These are phyloP conservation scores for Xenus cinereus DNA, from an alignment of 2,113 vertebrate species.

Conservation along the genomic window DNA sequence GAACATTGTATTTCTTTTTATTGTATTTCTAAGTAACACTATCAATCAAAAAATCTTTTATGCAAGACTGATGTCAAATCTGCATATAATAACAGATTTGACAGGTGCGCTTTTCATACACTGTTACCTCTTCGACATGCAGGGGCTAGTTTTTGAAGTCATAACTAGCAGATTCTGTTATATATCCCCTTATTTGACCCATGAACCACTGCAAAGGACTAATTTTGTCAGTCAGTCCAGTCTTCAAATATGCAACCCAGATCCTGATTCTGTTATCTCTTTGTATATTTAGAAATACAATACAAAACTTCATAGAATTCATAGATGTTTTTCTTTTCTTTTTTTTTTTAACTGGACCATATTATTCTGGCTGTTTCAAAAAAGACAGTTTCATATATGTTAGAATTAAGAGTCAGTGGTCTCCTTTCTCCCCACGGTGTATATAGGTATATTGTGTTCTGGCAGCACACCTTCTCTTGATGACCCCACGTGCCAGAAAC, in stretches of 20 bases:
- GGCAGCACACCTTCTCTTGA: background rate
- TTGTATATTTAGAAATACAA: background rate
- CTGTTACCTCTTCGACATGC: background rate
- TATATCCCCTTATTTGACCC: background rate
- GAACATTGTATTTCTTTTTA: background rate
- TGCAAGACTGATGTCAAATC: slow-evolving; percentile 18
- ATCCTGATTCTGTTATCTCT: background rate
- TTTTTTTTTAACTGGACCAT: background rate
- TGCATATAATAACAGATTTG: slow-evolving; percentile 24
- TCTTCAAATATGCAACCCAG: background rate
- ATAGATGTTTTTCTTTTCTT: fast-evolving
- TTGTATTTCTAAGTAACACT: background rate
- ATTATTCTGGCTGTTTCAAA: background rate
- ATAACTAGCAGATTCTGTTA: background rate
- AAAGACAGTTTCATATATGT: background rate
- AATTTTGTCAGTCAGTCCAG: background rate
- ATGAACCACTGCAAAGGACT: background rate
- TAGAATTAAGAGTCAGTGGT: background rate
- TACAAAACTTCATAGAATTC: background rate
- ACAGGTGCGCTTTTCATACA: background rate
- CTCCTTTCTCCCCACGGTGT: background rate
- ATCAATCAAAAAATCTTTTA: slow-evolving; percentile 24
- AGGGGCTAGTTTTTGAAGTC: background rate
- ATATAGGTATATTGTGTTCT: background rate
- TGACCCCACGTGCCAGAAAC: background rate